Conservation (phyloP, 2,888 invertebrate species). For the Andrena bicolor region DNA sequence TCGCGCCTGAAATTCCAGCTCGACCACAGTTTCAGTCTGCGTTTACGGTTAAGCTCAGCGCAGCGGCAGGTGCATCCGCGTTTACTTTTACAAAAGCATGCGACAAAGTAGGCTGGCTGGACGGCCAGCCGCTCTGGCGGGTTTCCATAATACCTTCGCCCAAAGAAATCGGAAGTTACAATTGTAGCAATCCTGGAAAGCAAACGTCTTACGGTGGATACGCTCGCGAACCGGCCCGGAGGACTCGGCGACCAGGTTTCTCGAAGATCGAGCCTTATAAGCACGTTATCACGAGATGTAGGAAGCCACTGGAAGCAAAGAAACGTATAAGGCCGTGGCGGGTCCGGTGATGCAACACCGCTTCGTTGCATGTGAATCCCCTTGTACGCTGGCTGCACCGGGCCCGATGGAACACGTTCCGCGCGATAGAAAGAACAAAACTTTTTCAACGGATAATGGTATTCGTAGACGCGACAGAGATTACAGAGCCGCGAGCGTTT, state of each 20-base stretch:
- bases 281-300: conserved; percentile 79
- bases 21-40: conserved; percentile 2
- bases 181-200: conserved; percentile 58
- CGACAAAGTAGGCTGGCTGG: conserved; percentile 4
- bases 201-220: conserved; percentile 43
- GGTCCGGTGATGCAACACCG: conserved; percentile 72
- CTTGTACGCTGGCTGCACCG: conserved; percentile 48
- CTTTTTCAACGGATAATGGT: conserved; percentile 43
- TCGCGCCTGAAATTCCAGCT: conserved; percentile 12
- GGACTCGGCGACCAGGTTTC: conserved; percentile 58
- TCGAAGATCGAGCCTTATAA: conserved; percentile 76
- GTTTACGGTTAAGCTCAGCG: conserved; percentile 35
- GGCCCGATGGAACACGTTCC: conserved; percentile 55
- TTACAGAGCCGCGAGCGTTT: conserved; percentile 16
- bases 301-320: conserved; percentile 76
- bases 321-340: conserved; percentile 76
- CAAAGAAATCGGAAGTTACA: conserved; percentile 60
- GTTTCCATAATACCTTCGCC: conserved; percentile 30
- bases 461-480: conserved; percentile 27
- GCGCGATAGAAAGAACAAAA: conserved; percentile 55
- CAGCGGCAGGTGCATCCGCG: conserved; percentile 44
- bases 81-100: conserved; percentile 45
- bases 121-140: neutral
- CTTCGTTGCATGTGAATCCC: conserved; percentile 72
- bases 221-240: conserved; percentile 30